A percentile compares a stretch with the other conserved stretches of the same genome.
Evolutionary conservation across 2,888 invertebrate species (phyloP).

Genomic region (Drosophila merina): DNA sequence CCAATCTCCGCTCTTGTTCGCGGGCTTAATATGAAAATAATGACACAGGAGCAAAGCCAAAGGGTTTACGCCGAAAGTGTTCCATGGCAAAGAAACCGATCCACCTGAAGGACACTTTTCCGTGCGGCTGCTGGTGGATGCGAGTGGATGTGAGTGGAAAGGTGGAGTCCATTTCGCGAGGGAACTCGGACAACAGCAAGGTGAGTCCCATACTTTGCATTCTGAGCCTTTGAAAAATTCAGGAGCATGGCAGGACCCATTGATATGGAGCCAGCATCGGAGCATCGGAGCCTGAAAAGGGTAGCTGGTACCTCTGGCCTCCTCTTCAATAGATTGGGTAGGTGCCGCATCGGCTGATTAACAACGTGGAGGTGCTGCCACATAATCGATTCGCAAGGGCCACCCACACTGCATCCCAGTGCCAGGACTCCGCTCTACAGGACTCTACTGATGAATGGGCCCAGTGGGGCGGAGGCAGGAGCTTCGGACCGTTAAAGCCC

Average conservation of each 20-base stretch:
- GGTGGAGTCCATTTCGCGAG: conserved; percentile 47
- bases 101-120: conserved; percentile 38
- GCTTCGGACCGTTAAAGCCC: conserved; percentile 31
- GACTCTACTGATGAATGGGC: conserved; percentile 52
- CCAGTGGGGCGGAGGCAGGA: conserved; percentile 38
- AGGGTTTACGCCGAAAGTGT: conserved; percentile 30
- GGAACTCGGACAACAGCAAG: conserved; percentile 25
- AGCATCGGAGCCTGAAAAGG: not conserved
- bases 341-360: conserved; percentile 49
- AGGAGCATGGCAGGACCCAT: conserved; percentile 32
- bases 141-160: conserved; percentile 1
- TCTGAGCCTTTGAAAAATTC: conserved; percentile 35
- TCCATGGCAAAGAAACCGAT: conserved; percentile 41
- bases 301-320: not conserved
- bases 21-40: conserved; percentile 42
- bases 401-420: conserved; percentile 2
- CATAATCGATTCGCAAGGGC: conserved; percentile 56
- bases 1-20: conserved; percentile 21
- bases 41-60: conserved; percentile 15
- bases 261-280: conserved; percentile 19
- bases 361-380: conserved; percentile 48
- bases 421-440: conserved; percentile 4
- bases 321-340: conserved; percentile 34
- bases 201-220: conserved; percentile 34
- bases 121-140: conserved; percentile 3